Evolutionary conservation across 2,888 invertebrate genomes (phyloP), one percentile per base, ranked within the genome.

Genomic region (Heteromyza rotundicornis): DNA sequence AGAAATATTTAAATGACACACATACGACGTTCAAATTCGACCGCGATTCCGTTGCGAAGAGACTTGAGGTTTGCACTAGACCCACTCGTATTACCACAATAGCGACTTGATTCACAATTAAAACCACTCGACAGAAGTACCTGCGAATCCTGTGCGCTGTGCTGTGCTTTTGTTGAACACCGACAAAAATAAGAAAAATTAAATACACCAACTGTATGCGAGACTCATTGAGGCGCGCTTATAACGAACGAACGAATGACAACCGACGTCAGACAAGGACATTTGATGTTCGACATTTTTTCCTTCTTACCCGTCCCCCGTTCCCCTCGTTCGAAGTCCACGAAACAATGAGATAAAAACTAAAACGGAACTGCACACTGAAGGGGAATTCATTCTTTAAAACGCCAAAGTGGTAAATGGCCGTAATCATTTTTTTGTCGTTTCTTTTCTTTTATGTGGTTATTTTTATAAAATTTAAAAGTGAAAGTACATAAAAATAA

Each of bases 41-140:
- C 2, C 52, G 35, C 20, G 27, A 27, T 59, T 40, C n/a, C 40
- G 10, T 10, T n/a, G 40, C n/a, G n/a, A 40, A 40, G 40, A 10
- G 40, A 40, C 56, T 50, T 54, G 50, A n/a, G 47, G 8, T 19
- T 7, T 50, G 52, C 22, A 64, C 64, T 65, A 62, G 35, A 35
- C 54, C 57, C 54, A 14, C 40, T n/a, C n/a, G 40, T 3, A n/a
- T 3, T 63, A 68, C 67, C 74, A 79, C 80, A 79, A 79, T 80
- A 79, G 76, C 70, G 76, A 72, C 80, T 80, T 79, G 80, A 79
- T 79, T 79, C 76, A 79, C 80, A 80, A 80, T 78, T 79, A 79
- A 80, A 80, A 72, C 76, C 80, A 71, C 80, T 80, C 71, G 64
- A 73, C 64, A 62, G 59, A 65, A 64, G 64, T 69, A 68, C 64